Evolutionary conservation across 2,113 vertebrate genomes (phyloP).

Genomic region (Strix uralensis): DNA sequence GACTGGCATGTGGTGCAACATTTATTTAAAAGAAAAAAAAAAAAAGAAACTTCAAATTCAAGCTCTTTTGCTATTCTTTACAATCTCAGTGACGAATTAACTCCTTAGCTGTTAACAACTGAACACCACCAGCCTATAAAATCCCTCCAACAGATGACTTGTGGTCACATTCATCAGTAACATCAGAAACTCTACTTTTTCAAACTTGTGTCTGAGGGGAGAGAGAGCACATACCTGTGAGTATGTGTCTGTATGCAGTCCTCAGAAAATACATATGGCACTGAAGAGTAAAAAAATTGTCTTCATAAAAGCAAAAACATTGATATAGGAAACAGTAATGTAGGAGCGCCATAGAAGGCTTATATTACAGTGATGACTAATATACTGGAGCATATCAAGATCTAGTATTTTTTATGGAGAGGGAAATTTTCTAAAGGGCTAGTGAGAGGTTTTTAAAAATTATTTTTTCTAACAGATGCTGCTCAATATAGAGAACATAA

Average conservation of each 20-base stretch:
- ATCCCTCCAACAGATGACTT: neutral
- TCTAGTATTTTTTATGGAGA: neutral
- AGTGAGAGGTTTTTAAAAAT: neutral
- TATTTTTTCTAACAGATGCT: neutral
- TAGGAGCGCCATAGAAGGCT: neutral
- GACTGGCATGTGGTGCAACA: neutral
- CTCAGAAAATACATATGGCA: neutral
- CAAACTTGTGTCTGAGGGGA: neutral
- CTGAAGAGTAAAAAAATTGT: neutral
- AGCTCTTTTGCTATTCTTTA: neutral
- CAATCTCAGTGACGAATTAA: neutral
- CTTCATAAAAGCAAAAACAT: neutral
- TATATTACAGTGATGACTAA: neutral
- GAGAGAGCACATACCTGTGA: fast-evolving
- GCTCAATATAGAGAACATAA: neutral
- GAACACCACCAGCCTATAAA: neutral
- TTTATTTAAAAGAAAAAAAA: neutral
- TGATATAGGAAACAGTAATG: neutral
- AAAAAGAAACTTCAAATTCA: neutral
- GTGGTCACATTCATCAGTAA: neutral
- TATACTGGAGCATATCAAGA: neutral
- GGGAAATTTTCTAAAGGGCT: neutral
- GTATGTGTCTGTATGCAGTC: neutral
- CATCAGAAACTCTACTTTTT: neutral
- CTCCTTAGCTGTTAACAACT: neutral